phyloP scores from a whole-genome alignment of 2,113 vertebrate genomes.

The Hyaena hyaena region DNA sequence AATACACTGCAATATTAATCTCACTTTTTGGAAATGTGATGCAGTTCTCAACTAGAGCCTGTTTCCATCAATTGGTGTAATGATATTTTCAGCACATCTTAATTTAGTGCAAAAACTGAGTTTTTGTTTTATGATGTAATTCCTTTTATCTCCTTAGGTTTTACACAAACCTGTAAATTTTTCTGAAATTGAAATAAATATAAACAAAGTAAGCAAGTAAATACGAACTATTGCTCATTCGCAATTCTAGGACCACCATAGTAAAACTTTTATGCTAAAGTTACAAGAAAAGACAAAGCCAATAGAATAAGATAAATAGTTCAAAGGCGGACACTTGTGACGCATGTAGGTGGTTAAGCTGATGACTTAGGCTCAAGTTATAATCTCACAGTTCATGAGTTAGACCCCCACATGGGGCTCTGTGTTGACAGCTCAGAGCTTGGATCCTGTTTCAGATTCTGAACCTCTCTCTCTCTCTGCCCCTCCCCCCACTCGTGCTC shows the following conservation, averaged over 20 bases:
- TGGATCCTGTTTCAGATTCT: too few relatives aligned
- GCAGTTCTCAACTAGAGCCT: neutral
- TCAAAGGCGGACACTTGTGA: neutral
- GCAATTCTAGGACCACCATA: neutral
- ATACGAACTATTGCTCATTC: neutral
- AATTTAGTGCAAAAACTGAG: neutral
- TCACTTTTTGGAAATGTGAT: neutral
- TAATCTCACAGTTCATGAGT: too few relatives aligned
- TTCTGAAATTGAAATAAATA: neutral
- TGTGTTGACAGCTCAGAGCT: too few relatives aligned
- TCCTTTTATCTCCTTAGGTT: neutral
- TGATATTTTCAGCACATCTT: neutral
- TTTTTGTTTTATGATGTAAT: neutral
- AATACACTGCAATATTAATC: neutral
- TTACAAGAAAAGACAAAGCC: neutral
- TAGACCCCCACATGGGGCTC: too few relatives aligned
- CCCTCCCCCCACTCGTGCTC: too few relatives aligned
- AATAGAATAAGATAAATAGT: neutral
- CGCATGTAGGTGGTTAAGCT: too few relatives aligned
- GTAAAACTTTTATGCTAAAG: neutral
- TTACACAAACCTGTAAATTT: neutral
- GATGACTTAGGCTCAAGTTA: too few relatives aligned
- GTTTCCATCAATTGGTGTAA: neutral
- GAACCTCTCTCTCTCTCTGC: too few relatives aligned
- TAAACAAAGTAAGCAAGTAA: neutral